A percentile compares a stretch with the other conserved stretches of the same genome.
These are phyloP conservation scores for Entomyzon cyanotis DNA, from an alignment of 2,113 vertebrate genomes.

Conservation along the genomic window DNA sequence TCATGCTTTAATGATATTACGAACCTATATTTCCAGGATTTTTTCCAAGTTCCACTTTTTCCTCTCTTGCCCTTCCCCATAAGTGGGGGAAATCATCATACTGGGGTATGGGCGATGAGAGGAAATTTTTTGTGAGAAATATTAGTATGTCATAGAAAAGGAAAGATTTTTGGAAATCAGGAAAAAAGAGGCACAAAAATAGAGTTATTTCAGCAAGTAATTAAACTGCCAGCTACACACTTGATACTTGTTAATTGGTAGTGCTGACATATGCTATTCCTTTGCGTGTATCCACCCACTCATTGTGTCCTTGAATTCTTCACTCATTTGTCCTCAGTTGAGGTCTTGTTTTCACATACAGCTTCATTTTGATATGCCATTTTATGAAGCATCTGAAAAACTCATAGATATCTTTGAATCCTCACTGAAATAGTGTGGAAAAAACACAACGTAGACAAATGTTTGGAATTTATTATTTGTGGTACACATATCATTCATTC, in stretches of 20 bases:
- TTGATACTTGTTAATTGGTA: not conserved
- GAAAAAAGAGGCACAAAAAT: not conserved
- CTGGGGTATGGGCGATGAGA: not conserved
- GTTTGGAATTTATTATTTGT: not conserved
- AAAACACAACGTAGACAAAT: not conserved
- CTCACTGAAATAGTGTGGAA: not conserved
- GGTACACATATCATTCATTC: not conserved
- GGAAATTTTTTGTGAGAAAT: not conserved
- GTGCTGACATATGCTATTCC: not conserved
- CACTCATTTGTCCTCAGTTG: not conserved
- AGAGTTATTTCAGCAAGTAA: not conserved
- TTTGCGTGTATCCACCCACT: not conserved
- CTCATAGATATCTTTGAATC: not conserved
- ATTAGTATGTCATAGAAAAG: not conserved
- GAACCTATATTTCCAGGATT: not conserved
- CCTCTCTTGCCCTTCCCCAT: not conserved
- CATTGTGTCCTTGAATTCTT: not conserved
- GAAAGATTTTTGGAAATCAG: not conserved
- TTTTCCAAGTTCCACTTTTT: not conserved
- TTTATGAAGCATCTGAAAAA: not conserved
- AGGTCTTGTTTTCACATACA: not conserved
- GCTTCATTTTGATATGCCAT: not conserved
- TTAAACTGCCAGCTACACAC: not conserved
- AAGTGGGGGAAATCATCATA: not conserved
- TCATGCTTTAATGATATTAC: not conserved